Conservation (phyloP, 1,140 invertebrate genomes). For the Calephelis virginiensis region DNA sequence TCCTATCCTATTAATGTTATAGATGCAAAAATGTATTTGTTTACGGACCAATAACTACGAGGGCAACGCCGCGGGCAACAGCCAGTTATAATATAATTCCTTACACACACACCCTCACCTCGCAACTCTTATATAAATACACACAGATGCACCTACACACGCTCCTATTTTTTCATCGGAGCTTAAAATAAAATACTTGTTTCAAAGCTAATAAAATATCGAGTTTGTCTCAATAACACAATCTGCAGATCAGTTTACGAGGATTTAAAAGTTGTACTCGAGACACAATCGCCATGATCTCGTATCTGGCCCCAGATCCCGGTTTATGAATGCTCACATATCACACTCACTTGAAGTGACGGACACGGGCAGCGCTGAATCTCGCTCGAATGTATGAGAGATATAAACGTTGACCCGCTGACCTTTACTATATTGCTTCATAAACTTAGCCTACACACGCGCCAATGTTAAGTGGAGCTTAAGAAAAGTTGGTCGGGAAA, state of each 20-base stretch:
- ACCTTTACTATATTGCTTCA: constrained; percentile 10
- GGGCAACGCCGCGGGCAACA: too few species aligned
- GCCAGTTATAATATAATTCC: too few species aligned
- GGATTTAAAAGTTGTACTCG: background rate
- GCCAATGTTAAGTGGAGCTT: background rate
- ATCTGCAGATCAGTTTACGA: background rate
- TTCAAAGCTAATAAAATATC: background rate
- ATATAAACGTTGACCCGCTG: constrained; percentile 15
- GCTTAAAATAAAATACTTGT: background rate
- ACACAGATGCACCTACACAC: too few species aligned
- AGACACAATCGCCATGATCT: constrained; percentile 1
- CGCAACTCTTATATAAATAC: too few species aligned
- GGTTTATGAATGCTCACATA: constrained; percentile 1
- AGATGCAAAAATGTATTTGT: too few species aligned
- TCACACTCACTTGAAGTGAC: constrained; percentile 3
- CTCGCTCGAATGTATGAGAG: background rate
- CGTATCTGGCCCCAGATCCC: background rate
- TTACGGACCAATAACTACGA: too few species aligned
- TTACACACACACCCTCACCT: too few species aligned
- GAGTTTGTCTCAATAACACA: background rate
- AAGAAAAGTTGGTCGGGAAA: background rate
- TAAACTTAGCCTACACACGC: background rate
- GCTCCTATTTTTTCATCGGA: too few species aligned
- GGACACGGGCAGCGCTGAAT: constrained; percentile 1
- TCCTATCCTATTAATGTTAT: too few species aligned